phyloP scores from a whole-genome alignment of 2,888 invertebrate species.

The Lamellibrachia satsuma region DNA sequence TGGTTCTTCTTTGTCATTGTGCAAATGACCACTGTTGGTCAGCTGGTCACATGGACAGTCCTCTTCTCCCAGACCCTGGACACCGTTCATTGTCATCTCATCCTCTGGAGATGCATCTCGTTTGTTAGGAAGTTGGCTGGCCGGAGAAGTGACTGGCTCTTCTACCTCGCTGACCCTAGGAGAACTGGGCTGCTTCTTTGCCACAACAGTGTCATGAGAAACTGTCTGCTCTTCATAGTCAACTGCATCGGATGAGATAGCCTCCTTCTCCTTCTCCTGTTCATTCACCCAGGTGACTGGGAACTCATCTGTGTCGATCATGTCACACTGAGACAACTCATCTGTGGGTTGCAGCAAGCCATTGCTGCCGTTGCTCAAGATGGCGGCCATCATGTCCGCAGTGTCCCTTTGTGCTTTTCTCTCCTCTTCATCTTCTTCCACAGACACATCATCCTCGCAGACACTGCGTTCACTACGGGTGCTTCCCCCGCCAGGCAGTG shows the following conservation, averaged over 20 bases:
- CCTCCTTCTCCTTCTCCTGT: not conserved
- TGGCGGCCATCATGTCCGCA: not conserved
- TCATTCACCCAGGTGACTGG: not conserved
- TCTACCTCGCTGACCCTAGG: not conserved
- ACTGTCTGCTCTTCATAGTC: not conserved
- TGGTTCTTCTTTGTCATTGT: not conserved
- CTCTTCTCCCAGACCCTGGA: not conserved
- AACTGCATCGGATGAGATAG: not conserved
- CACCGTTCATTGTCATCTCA: not conserved
- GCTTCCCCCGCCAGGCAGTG: constrained; percentile 1
- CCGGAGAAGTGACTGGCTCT: not conserved
- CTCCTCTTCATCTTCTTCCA: not conserved
- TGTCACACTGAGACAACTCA: not conserved
- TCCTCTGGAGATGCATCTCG: not conserved
- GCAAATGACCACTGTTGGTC: not conserved
- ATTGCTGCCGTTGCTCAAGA: not conserved
- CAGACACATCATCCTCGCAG: not conserved
- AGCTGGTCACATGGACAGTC: not conserved
- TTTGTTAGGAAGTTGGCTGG: not conserved
- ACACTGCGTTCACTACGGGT: not conserved
- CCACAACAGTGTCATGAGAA: not conserved
- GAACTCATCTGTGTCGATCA: not conserved
- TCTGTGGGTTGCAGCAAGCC: not conserved
- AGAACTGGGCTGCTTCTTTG: not conserved
- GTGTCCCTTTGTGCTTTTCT: not conserved